Evolutionary conservation across 2,888 invertebrate genomes (phyloP), one percentile per base, ranked within the genome.

Genomic region (Ectemnius lituratus): DNA sequence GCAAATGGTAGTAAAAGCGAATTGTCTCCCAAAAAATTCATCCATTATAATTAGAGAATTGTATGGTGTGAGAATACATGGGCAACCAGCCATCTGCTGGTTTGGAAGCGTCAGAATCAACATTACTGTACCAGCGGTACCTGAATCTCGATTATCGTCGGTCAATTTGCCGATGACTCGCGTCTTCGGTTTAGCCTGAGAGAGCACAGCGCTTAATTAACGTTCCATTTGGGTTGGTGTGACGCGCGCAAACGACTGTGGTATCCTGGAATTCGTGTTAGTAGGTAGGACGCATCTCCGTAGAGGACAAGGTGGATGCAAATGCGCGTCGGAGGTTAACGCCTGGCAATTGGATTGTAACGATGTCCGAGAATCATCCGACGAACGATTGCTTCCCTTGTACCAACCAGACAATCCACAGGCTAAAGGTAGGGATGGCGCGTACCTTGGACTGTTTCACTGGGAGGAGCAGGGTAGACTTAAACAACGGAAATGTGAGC

Each of bases 401-500:
- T 23, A 66, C 37, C 3, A 11, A 37, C 37, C 37, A 11, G 37
- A 11, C 8, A 37, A 37, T 37, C 58, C 47, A 46, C 58, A 65
- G 11, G 4, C 16, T 1, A 52, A 37, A 6, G 11, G 52, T 16
- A 52, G 11, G 11, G 52, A 6, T 13, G 37, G 49, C 52, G 37
- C 27, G 37, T 71, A 47, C 23, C 56, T 11, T 57, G 63, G 61
- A 74, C 18, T 63, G 57, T 73, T 77, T 52, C 62, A 64, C 49
- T 59, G 47, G 27, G n/a, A 69, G 49, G 46, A 69, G 58, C 14
- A 56, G 71, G 71, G 56, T 67, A 71, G 72, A 62, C 67, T 80
- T 79, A 73, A 83, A 81, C 81, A 79, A 81, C 80, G 73, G 76
- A 20, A 82, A 69, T 73, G 60, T 70, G 77, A 69, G 60, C 62